Conservation (phyloP, 2,888 invertebrate species). For the Sylvicola cinctus region DNA sequence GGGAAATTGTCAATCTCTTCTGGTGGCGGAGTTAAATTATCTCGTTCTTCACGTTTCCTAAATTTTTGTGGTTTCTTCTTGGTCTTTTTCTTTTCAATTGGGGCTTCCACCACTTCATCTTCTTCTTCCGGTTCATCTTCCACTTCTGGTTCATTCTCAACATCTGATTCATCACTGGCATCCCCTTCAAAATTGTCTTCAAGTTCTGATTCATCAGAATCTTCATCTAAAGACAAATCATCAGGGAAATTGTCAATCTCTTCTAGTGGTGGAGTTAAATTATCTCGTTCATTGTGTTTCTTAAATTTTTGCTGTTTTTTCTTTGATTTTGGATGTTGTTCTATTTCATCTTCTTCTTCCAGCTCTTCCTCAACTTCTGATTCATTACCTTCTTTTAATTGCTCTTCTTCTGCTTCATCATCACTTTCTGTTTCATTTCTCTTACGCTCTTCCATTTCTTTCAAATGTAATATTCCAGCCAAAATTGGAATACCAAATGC, state of each 20-base stretch:
- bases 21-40: conserved; percentile 19
- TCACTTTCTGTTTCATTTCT: conserved; percentile 18
- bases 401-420: conserved; percentile 11
- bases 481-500: conserved; percentile 94
- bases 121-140: conserved; percentile 8
- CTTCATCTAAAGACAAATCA: conserved; percentile 11
- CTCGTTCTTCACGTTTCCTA: conserved; percentile 12
- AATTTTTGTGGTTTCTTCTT: conserved; percentile 9
- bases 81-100: conserved; percentile 5
- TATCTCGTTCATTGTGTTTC: conserved; percentile 15
- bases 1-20: conserved; percentile 8
- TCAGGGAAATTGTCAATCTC: conserved; percentile 13
- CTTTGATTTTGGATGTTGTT: conserved; percentile 6
- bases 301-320: conserved; percentile 9
- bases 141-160: conserved; percentile 5
- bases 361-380: conserved; percentile 15
- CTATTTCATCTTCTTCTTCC: conserved; percentile 9
- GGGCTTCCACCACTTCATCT: background rate
- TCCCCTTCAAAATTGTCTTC: too few species aligned
- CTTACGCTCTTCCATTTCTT: conserved; percentile 22
- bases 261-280: conserved; percentile 24
- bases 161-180: conserved; percentile 8
- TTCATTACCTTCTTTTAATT: conserved; percentile 2
- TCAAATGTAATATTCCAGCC: conserved; percentile 56
- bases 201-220: background rate